These are phyloP conservation scores for Rugalucina vietnamica DNA, from an alignment of 2,888 invertebrate species.

Conservation along the genomic window DNA sequence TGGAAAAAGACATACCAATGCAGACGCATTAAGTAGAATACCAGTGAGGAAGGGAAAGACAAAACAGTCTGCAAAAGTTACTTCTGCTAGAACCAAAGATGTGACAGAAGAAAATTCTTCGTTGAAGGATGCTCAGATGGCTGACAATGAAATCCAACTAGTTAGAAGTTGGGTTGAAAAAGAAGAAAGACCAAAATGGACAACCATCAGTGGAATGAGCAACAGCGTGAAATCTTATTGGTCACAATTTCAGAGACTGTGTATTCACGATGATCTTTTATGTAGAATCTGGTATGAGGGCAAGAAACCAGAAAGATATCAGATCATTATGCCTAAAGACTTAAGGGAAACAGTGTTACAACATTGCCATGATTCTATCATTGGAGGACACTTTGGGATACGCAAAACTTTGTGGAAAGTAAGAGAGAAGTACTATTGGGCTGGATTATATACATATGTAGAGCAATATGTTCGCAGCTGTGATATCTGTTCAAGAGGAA, in stretches of 20 bases:
- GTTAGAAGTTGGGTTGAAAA: not conserved
- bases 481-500: not conserved
- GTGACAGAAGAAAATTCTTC: not conserved
- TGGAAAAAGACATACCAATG: not conserved
- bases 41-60: not conserved
- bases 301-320: not conserved
- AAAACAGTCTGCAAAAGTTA: not conserved
- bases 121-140: not conserved
- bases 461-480: not conserved
- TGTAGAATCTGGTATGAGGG: slow-evolving; percentile 5
- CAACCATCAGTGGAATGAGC: slow-evolving; percentile 1
- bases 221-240: not conserved
- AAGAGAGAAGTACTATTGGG: not conserved
- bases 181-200: not conserved
- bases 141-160: not conserved
- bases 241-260: not conserved
- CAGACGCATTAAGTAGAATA: not conserved
- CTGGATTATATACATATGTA: not conserved
- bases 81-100: not conserved
- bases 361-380: slow-evolving; percentile 5
- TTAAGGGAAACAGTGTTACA: not conserved
- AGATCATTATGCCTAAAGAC: not conserved
- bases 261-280: slow-evolving; percentile 5
- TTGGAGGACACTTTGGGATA: slow-evolving; percentile 4
- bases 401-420: not conserved